Percentiles rank a stretch among this genome's conserved stretches.
These are phyloP conservation scores for Leptoteleia sp. DNA, from an alignment of 1,140 invertebrate species.

Conservation along the genomic window DNA sequence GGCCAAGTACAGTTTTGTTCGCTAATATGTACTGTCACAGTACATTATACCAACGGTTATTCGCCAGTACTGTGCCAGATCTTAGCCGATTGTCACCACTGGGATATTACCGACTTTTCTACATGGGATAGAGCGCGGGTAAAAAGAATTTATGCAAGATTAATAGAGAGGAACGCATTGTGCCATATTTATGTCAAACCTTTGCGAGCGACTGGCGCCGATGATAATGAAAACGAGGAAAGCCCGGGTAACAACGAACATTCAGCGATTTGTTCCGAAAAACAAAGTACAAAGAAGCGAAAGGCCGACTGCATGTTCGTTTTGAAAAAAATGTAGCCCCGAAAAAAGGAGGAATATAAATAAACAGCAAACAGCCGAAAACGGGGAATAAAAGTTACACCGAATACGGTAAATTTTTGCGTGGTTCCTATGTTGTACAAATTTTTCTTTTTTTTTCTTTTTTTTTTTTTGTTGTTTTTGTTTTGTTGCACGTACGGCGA, in stretches of 20 bases:
- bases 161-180: too few relatives aligned
- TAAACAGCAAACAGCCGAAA: slow-evolving; percentile 20
- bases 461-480: too few relatives aligned
- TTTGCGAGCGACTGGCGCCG: neutral
- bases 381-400: slow-evolving; percentile 12
- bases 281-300: slow-evolving; percentile 21
- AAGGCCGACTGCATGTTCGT: slow-evolving; percentile 10
- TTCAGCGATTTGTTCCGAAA: slow-evolving; percentile 17
- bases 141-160: too few relatives aligned
- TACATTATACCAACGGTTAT: too few relatives aligned
- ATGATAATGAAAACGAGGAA: neutral
- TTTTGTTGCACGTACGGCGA: slow-evolving; percentile 37
- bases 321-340: slow-evolving; percentile 24
- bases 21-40: too few relatives aligned
- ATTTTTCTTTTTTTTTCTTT: too few relatives aligned
- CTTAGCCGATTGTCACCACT: too few relatives aligned
- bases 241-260: slow-evolving; percentile 7
- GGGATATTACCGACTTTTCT: too few relatives aligned
- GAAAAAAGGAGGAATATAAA: slow-evolving; percentile 35
- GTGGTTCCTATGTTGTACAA: neutral
- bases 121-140: too few relatives aligned
- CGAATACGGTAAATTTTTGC: slow-evolving; percentile 23
- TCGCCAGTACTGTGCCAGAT: too few relatives aligned
- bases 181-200: too few relatives aligned
- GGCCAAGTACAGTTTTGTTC: too few relatives aligned